Evolutionary conservation across 1,140 invertebrate species (phyloP), one percentile per base, ranked within the genome.

Genomic region (Drosophila varians): DNA sequence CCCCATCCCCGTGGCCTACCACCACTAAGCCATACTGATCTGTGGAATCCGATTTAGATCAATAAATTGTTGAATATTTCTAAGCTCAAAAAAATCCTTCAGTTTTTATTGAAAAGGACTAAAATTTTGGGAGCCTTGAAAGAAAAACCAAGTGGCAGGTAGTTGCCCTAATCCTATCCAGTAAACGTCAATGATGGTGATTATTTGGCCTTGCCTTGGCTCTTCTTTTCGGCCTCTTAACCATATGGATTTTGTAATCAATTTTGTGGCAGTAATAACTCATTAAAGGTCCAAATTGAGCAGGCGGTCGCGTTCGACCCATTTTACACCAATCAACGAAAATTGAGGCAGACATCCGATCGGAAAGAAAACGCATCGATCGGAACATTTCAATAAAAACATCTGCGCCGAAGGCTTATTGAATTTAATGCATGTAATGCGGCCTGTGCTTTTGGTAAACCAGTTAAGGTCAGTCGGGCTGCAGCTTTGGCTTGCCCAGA

Each of bases 11-110:
- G 57, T 64, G 47, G 79, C 43, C 57, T 78, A 80, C 49, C 77
- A 78, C 28, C 80, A 86, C 43, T 86, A 71, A 86, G 21, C 11
- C 11, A 3, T 18, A 8, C 2, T 11, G 28, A 56, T 42, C 53
- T 74, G 43, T 51, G 55, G 51, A 40, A 36, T 36, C 31, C 18
- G 21, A 54, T 71, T 57, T 74, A 38, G 42, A 73, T 62, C 49
- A 77, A 86, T 82, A 87, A 87, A 87, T 64, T 86, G 82, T 86
- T 86, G 77, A 57, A 82, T 86, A 86, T 82, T 86, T 86, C 42
- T 86, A 86, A 86, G 82, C 64, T 60, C 26, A 68, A 18, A 54
- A 36, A 36, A 11, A 4, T 2, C 1, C 4, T 14, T 5, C 19
- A 8, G 1, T 18, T 14, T 52, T 38, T 25, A 0, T 18, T 43